A percentile compares a stretch with the other conserved stretches of the same genome.
Conservation (phyloP, 2,113 vertebrate genomes). For the Eublepharis macularius region DNA sequence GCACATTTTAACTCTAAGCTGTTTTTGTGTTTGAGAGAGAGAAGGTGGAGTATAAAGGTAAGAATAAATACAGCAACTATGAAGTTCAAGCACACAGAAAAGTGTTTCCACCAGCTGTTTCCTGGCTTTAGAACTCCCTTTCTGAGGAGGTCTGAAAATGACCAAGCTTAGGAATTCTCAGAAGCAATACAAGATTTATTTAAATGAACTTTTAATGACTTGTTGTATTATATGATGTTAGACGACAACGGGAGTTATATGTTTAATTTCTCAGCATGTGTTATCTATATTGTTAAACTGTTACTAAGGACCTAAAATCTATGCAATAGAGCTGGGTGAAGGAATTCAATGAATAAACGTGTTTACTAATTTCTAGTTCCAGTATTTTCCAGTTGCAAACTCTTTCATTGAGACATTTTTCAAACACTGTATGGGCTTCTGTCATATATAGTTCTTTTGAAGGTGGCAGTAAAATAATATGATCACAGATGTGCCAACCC, state of each 20-base stretch:
- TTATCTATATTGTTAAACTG: background rate
- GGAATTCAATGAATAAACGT: background rate
- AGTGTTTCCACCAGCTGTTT: background rate
- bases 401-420: slow-evolving; percentile 7
- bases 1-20: background rate
- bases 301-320: background rate
- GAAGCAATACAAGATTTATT: background rate
- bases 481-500: slow-evolving; percentile 4
- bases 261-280: background rate
- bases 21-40: background rate
- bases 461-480: background rate
- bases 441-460: background rate
- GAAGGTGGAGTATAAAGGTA: background rate
- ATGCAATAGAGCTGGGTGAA: background rate
- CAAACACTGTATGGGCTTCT: background rate
- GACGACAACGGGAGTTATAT: background rate
- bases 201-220: background rate
- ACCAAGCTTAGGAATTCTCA: background rate
- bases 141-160: background rate
- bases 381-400: background rate
- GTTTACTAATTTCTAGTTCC: background rate
- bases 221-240: background rate
- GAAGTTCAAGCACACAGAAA: background rate
- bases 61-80: background rate
- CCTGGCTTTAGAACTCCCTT: background rate